Conservation (phyloP, 37 sponge, comb jelly and placozoan genomes). For the Crambe crambe region DNA sequence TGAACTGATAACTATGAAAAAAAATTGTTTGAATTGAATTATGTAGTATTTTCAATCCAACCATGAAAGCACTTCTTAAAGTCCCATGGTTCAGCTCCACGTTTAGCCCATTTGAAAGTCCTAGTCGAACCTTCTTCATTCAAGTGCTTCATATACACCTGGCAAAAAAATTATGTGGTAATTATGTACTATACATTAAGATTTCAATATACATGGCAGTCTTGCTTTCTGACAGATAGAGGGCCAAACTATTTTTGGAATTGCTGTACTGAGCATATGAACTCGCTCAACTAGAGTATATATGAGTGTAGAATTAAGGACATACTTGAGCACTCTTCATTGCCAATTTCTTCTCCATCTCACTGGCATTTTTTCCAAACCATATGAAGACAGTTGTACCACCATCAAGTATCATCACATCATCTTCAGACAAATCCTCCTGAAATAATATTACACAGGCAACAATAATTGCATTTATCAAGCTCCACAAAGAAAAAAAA, state of each 20-base stretch:
- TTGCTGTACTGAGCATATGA: too few species aligned
- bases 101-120: conserved; percentile 73
- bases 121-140: conserved; percentile 35
- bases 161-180: not conserved
- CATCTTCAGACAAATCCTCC: conserved; percentile 92
- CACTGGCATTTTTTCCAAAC: conserved; percentile 86
- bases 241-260: too few species aligned
- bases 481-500: not conserved
- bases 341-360: conserved; percentile 92
- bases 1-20: too few species aligned
- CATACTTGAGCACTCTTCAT: conserved; percentile 91
- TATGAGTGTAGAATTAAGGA: too few species aligned
- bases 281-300: too few species aligned
- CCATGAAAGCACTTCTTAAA: conserved; percentile 95
- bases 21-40: too few species aligned
- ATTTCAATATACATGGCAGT: too few species aligned
- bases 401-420: conserved; percentile 95
- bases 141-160: conserved; percentile 84
- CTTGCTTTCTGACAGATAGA: too few species aligned
- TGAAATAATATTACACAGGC: conserved; percentile 22
- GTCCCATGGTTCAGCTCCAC: conserved; percentile 83
- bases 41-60: conserved; percentile 65
- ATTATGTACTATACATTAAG: too few species aligned
- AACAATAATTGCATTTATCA: not conserved
- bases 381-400: conserved; percentile 92